Conservation (phyloP, 2,797 vertebrate species). For the Spatula versicolor region DNA sequence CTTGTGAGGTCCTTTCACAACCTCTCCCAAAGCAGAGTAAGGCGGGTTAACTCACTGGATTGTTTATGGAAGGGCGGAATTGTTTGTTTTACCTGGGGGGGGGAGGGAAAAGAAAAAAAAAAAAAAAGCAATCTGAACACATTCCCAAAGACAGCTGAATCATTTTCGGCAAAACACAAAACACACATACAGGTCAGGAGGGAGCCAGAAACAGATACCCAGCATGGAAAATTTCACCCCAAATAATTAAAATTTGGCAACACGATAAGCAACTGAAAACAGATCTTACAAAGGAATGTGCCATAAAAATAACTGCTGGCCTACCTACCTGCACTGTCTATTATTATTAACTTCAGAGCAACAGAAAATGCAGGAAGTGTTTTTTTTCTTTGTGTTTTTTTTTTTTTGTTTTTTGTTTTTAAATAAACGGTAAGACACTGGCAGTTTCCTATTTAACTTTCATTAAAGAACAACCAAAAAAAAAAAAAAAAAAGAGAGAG, state of each 20-base stretch:
- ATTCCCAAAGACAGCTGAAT: neutral
- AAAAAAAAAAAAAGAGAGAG: neutral
- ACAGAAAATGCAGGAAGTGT: slow-evolving; percentile 30
- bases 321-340: slow-evolving; percentile 9
- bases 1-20: neutral
- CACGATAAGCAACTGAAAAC: neutral
- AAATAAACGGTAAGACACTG: slow-evolving; percentile 5
- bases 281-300: neutral
- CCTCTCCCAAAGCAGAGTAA: neutral
- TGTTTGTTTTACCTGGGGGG: neutral
- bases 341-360: slow-evolving; percentile 44
- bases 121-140: rapidly evolving
- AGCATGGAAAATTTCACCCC: neutral
- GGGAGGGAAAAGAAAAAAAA: rapidly evolving
- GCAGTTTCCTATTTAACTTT: slow-evolving; percentile 24
- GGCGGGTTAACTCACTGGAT: neutral
- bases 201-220: neutral
- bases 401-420: neutral
- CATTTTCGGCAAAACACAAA: neutral
- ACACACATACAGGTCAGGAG: neutral
- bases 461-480: neutral
- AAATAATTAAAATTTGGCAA: slow-evolving; percentile 35
- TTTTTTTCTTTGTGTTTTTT: neutral
- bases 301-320: slow-evolving; percentile 35
- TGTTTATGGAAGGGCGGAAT: neutral